Evolutionary conservation across 2,797 vertebrate species (phyloP), one percentile per base, ranked within the genome.

Genomic region (Muscicapa striata): DNA sequence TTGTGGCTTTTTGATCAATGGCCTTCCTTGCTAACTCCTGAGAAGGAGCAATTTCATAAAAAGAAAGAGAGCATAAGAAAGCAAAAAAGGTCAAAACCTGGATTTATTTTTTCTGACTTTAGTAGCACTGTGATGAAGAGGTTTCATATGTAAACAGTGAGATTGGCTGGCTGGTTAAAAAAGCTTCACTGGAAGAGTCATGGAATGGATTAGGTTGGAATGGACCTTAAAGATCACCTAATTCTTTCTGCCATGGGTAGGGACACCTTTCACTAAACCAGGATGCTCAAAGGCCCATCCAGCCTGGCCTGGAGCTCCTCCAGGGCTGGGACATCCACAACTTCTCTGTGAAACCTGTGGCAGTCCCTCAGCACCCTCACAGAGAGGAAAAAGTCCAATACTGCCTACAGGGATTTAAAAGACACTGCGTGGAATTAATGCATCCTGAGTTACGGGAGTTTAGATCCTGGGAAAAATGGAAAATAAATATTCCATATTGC

Each of bases 1-100:
- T 70, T 84, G 77, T 36, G 64, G 63, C 45, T 94, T 87, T 74
- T 59, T 94, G 87, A 94, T 95, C 85, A 82, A 64, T 94, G 54
- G 49, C 59, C 17, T 93, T 52, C 45, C 34, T 76, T 74, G 63
- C 52, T 57, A 69, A 48, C 38, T 76, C 61, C 40, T 38, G 26
- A 64, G 59, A 74, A 34, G 34, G 41, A 68, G 23, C 36, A 58
- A 40, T 86, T 95, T 94, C 79, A 17, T 69, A 61, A 86, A 32
- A 34, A 87, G 54, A 73, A 80, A 61, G 38, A 49, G 30, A 87
- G 22, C 2, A 6, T 14, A 87, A 76, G 41, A 66, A 83, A 87
- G 15, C n/a, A n/a, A 26, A 54, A 87, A 89, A 90, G 68, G 54
- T 78, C 75, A 87, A 80, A 84, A 19, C 5, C 1, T 43, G 10